These are phyloP conservation scores for Balaeniceps rex DNA, from an alignment of 2,113 vertebrate species.

Conservation along the genomic window DNA sequence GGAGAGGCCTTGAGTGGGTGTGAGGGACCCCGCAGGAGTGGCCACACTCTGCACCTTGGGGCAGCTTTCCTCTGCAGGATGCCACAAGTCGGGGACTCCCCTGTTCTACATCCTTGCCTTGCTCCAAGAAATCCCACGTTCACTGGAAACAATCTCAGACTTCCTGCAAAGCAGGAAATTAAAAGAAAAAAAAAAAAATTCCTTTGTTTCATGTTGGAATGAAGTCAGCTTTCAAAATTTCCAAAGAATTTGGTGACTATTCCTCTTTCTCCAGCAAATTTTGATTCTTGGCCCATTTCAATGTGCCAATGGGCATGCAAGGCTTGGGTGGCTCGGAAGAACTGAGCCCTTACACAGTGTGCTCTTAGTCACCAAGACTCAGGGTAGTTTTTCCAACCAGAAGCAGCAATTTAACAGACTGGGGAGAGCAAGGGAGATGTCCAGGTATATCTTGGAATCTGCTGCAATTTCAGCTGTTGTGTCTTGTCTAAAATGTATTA, in stretches of 20 bases:
- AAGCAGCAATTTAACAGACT: neutral
- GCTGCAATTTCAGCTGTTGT: neutral
- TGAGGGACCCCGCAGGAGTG: neutral
- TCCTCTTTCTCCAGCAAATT: neutral
- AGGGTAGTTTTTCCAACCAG: neutral
- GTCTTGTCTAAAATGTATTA: neutral
- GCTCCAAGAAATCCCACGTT: neutral
- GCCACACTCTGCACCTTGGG: neutral
- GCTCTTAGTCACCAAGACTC: neutral
- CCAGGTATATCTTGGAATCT: neutral
- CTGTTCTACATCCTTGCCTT: neutral
- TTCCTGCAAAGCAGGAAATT: neutral
- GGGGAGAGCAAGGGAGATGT: neutral
- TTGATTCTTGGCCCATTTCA: neutral
- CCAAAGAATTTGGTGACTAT: neutral
- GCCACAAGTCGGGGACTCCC: neutral
- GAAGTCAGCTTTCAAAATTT: neutral
- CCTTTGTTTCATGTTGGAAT: neutral
- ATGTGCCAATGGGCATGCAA: neutral
- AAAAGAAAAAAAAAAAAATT: neutral
- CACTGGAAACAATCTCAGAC: neutral
- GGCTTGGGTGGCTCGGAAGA: neutral
- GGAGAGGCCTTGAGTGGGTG: neutral
- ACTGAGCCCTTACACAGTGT: neutral
- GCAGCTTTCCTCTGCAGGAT: neutral